Percentiles rank a stretch among this genome's conserved stretches.
Conservation (phyloP, 2,888 invertebrate species). For the Molorchus minor region DNA sequence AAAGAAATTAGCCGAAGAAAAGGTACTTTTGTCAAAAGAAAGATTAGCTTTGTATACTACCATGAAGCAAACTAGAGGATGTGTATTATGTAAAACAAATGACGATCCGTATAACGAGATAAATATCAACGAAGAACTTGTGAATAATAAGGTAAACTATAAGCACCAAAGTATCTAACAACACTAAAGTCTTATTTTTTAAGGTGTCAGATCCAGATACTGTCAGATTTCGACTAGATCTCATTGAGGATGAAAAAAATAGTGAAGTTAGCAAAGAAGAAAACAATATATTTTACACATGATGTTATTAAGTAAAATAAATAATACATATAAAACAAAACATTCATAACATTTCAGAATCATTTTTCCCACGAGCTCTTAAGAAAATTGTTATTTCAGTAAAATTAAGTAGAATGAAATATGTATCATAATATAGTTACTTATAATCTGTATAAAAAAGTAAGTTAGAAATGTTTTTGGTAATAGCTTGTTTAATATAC, state of each 20-base stretch:
- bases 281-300: constrained; percentile 18
- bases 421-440: no score
- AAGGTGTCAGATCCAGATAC: constrained; percentile 38
- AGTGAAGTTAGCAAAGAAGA: constrained; percentile 49
- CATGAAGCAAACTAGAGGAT: constrained; percentile 62
- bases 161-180: background rate
- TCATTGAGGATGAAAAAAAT: constrained; percentile 42
- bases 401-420: no score
- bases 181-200: constrained; percentile 25
- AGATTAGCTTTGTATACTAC: constrained; percentile 67
- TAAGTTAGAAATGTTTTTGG: no score
- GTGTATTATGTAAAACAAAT: constrained; percentile 54
- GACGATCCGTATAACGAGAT: constrained; percentile 26
- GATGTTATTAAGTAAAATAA: no score
- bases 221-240: constrained; percentile 40
- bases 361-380: no score
- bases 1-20: constrained; percentile 70
- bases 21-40: constrained; percentile 69
- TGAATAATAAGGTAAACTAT: no score
- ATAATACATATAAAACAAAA: no score
- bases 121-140: no score
- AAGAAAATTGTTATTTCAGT: no score
- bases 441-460: no score
- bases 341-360: no score
- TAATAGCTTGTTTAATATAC: no score